Evolutionary conservation across 2,888 invertebrate species (phyloP).

Genomic region (Actias luna): DNA sequence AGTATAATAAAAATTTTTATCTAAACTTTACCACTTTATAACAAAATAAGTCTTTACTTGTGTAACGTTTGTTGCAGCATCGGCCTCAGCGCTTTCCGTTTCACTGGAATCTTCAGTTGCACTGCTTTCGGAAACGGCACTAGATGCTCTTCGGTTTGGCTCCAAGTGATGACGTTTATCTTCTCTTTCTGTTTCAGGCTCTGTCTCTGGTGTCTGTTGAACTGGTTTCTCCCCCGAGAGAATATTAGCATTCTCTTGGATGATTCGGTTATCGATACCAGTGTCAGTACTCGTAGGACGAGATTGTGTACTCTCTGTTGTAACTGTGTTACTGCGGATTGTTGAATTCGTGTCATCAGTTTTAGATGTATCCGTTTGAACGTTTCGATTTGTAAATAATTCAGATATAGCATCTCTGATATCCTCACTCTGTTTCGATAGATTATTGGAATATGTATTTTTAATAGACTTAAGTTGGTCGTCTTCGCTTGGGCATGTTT

Average conservation of each 20-base stretch:
- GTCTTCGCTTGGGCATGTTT: slow-evolving; percentile 42
- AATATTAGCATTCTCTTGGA: slow-evolving; percentile 15
- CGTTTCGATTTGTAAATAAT: slow-evolving; percentile 36
- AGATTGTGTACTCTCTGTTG: slow-evolving; percentile 21
- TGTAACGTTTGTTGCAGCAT: background rate
- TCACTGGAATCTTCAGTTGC: slow-evolving; percentile 9
- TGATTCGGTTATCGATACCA: slow-evolving; percentile 13
- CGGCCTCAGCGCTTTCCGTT: background rate
- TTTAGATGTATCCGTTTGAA: slow-evolving; percentile 31
- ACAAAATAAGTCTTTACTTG: slow-evolving; percentile 19
- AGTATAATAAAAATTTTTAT: too few relatives aligned
- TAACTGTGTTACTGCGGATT: slow-evolving; percentile 15
- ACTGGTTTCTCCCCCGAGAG: slow-evolving; percentile 16
- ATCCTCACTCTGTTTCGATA: slow-evolving; percentile 19
- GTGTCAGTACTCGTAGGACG: slow-evolving; percentile 24
- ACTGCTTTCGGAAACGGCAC: slow-evolving; percentile 21
- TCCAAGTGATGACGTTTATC: slow-evolving; percentile 14
- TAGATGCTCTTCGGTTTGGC: slow-evolving; percentile 20
- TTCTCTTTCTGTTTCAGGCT: slow-evolving; percentile 5
- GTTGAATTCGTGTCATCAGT: slow-evolving; percentile 27
- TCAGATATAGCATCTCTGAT: slow-evolving; percentile 36
- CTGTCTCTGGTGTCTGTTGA: slow-evolving; percentile 15
- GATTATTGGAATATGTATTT: slow-evolving; percentile 19
- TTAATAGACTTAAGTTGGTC: slow-evolving; percentile 32
- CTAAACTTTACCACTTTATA: too few relatives aligned